Evolutionary conservation across 2,888 invertebrate genomes (phyloP).

Genomic region (Megastigmus dorsalis): DNA sequence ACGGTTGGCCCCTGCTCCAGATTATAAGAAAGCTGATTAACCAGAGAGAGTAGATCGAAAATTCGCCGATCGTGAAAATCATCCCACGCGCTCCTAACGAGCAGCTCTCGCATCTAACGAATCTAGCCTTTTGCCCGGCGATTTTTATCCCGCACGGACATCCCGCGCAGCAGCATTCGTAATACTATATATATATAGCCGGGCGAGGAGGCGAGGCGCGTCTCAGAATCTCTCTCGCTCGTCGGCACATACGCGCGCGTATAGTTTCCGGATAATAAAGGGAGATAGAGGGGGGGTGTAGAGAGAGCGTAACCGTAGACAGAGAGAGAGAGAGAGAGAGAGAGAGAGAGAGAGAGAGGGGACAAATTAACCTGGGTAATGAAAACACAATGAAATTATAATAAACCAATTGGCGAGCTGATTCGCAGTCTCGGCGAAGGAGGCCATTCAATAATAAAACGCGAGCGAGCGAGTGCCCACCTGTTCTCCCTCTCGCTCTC

Average conservation of each 20-base stretch:
- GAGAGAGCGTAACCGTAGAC: too few relatives aligned
- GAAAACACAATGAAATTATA: conserved; percentile 74
- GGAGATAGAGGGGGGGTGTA: conserved; percentile 64
- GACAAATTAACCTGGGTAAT: conserved; percentile 70
- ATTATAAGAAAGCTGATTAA: conserved; percentile 51
- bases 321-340: conserved; percentile 54
- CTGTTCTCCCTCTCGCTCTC: conserved; percentile 54
- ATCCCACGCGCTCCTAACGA: conserved; percentile 18
- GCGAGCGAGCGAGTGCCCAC: conserved; percentile 61
- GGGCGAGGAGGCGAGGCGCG: too few relatives aligned
- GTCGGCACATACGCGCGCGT: too few relatives aligned
- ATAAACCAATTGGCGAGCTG: conserved; percentile 73
- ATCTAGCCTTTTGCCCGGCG: not conserved
- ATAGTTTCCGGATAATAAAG: conserved; percentile 64
- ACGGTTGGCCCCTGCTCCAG: not conserved
- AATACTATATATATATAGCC: too few relatives aligned
- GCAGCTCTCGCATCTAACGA: conserved; percentile 11
- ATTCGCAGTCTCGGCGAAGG: conserved; percentile 68
- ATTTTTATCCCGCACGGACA: not conserved
- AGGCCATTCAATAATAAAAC: conserved; percentile 73
- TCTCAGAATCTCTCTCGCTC: too few relatives aligned
- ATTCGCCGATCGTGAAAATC: conserved; percentile 3
- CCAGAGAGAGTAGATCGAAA: conserved; percentile 24
- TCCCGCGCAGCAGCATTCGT: too few relatives aligned
- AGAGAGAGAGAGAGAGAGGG: conserved; percentile 53